phyloP scores from a whole-genome alignment of 2,113 vertebrate species.

The Nibea coibor region DNA sequence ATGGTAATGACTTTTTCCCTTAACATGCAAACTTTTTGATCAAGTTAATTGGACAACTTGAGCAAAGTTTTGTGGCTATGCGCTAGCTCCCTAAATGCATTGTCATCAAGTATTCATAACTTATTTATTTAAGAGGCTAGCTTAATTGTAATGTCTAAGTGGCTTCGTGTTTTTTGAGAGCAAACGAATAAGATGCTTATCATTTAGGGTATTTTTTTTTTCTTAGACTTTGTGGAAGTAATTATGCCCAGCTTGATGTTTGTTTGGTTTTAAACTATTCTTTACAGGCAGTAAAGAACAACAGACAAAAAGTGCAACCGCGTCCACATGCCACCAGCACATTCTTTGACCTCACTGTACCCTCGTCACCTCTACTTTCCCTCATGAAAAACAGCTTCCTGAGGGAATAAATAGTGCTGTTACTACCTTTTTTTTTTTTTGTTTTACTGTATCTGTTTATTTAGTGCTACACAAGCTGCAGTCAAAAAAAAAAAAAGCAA shows the following conservation, averaged over 20 bases:
- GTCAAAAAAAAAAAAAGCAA: conserved; percentile 81
- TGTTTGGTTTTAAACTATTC: conserved; percentile 14
- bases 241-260: conserved; percentile 2
- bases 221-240: conserved; percentile 9
- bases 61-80: conserved; percentile 73
- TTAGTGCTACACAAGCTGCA: conserved; percentile 80
- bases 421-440: conserved; percentile 43
- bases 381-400: conserved; percentile 37
- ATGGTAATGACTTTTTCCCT: conserved; percentile 79
- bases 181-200: conserved; percentile 42
- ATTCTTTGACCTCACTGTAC: conserved; percentile 2
- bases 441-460: conserved; percentile 43
- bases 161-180: conserved; percentile 33
- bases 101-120: conserved; percentile 73
- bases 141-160: conserved; percentile 51
- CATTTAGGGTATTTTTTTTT: conserved; percentile 20
- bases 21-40: conserved; percentile 81
- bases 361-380: conserved; percentile 8
- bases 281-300: conserved; percentile 29
- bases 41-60: conserved; percentile 83
- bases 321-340: conserved; percentile 47
- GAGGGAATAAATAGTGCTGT: conserved; percentile 27
- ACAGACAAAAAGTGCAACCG: conserved; percentile 23
- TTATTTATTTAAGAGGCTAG: conserved; percentile 67
- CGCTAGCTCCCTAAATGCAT: conserved; percentile 59